These are phyloP conservation scores for Itoplectis maculator DNA, from an alignment of 2,888 invertebrate genomes.

Conservation along the genomic window DNA sequence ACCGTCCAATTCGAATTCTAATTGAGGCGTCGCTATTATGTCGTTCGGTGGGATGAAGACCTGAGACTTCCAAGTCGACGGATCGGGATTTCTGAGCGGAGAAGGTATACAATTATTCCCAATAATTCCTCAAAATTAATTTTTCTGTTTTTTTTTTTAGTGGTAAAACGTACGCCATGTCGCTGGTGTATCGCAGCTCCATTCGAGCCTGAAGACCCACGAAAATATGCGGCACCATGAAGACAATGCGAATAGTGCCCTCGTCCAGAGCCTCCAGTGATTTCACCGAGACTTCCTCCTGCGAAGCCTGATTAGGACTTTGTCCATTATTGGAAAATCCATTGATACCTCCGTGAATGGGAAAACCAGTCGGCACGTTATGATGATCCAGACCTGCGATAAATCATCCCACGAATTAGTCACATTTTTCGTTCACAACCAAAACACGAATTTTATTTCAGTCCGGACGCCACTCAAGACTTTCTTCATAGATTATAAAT, in stretches of 20 bases:
- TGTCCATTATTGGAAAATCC: conserved; percentile 69
- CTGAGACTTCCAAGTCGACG: conserved; percentile 92
- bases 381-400: conserved; percentile 77
- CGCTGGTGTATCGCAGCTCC: conserved; percentile 92
- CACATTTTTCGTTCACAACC: too few relatives aligned
- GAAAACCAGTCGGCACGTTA: conserved; percentile 77
- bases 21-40: conserved; percentile 92
- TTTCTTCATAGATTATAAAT: neutral
- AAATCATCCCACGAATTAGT: conserved; percentile 18
- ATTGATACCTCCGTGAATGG: conserved; percentile 71
- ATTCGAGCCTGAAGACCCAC: conserved; percentile 95
- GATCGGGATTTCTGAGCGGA: conserved; percentile 87
- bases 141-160: too few relatives aligned
- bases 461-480: conserved; percentile 42
- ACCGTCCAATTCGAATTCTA: conserved; percentile 93
- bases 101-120: neutral
- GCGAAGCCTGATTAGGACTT: conserved; percentile 70
- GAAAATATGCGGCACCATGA: conserved; percentile 92
- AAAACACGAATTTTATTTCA: too few relatives aligned
- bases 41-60: conserved; percentile 95
- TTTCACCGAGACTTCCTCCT: conserved; percentile 86
- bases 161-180: conserved; percentile 87
- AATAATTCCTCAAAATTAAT: neutral
- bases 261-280: conserved; percentile 91
- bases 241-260: conserved; percentile 92